phyloP scores from a whole-genome alignment of 1,140 invertebrate genomes.

The Bombus confusus region DNA sequence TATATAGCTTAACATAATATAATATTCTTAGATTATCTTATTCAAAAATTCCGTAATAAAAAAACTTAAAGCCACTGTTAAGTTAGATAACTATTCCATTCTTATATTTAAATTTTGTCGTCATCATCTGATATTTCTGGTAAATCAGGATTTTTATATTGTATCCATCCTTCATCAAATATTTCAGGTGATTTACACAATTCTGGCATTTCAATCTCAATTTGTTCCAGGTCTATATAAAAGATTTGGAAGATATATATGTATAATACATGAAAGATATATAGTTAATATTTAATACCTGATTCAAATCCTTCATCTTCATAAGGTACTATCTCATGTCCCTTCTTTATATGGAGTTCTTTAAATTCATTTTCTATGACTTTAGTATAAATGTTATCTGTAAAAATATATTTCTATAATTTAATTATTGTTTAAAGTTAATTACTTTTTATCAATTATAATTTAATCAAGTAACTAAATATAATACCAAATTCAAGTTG shows the following conservation, averaged over 20 bases:
- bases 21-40: constrained; percentile 1
- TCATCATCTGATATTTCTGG: constrained; percentile 45
- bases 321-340: constrained; percentile 17
- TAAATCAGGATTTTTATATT: constrained; percentile 4
- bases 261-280: background rate
- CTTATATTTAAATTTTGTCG: background rate
- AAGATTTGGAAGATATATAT: background rate
- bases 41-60: background rate
- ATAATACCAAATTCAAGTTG: constrained; percentile 65
- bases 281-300: constrained; percentile 55
- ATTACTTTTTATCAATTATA: background rate
- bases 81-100: constrained; percentile 12
- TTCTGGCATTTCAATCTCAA: constrained; percentile 16
- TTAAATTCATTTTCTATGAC: constrained; percentile 44
- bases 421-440: background rate
- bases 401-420: constrained; percentile 4
- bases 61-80: background rate
- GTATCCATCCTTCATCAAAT: constrained; percentile 9
- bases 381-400: constrained; percentile 52
- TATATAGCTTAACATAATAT: background rate
- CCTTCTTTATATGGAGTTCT: constrained; percentile 26
- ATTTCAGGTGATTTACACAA: background rate
- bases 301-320: constrained; percentile 64
- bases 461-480: background rate
- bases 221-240: constrained; percentile 42